A percentile compares a stretch with the other conserved stretches of the same genome.
Conservation (phyloP, 2,113 vertebrate species). For the Eubucco bourcierii region DNA sequence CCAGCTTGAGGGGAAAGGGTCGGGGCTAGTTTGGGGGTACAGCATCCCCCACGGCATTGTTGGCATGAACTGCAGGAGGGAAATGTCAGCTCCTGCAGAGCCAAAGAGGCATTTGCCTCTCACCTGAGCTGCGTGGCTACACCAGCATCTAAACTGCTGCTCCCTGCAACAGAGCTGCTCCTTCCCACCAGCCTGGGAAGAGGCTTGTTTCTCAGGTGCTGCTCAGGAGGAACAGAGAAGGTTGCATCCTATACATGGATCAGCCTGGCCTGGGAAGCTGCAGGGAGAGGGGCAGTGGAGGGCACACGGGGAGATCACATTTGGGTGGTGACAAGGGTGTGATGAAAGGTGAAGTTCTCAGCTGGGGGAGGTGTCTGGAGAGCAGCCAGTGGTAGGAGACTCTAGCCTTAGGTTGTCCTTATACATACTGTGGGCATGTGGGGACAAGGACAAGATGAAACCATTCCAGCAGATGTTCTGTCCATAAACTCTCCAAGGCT, state of each 20-base stretch:
- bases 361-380: not conserved
- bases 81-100: not conserved
- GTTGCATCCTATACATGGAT: not conserved
- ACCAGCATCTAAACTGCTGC: not conserved
- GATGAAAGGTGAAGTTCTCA: not conserved
- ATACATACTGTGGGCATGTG: not conserved
- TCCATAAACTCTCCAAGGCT: not conserved
- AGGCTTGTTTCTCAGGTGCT: not conserved
- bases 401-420: not conserved
- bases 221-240: not conserved
- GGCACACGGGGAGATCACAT: rapidly evolving
- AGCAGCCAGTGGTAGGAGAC: not conserved
- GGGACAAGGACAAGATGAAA: not conserved
- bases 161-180: not conserved
- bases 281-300: not conserved
- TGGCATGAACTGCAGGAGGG: not conserved
- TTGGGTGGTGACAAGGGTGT: not conserved
- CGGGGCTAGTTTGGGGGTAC: not conserved
- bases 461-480: not conserved
- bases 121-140: not conserved
- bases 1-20: not conserved
- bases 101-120: not conserved
- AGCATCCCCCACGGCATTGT: not conserved
- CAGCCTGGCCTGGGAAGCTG: not conserved
- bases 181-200: not conserved